These are phyloP conservation scores for Sarcoramphus papa DNA, from an alignment of 2,797 vertebrate genomes.

Conservation along the genomic window DNA sequence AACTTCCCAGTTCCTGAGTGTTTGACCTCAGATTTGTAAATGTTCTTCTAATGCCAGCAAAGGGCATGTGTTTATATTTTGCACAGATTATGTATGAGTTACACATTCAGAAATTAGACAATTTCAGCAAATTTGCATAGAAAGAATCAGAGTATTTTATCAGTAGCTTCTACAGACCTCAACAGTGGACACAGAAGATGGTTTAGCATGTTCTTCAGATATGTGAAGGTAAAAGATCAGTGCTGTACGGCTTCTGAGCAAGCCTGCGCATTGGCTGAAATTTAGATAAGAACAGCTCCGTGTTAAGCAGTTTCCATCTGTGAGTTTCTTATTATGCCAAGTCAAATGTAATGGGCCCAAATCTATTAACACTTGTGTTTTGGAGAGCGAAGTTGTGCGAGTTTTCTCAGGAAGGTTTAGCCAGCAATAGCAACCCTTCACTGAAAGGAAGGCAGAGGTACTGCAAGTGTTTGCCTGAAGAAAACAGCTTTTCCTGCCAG, in stretches of 20 bases:
- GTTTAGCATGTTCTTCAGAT: constrained; percentile 72
- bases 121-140: neutral
- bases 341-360: neutral
- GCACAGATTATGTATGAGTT: neutral
- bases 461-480: neutral
- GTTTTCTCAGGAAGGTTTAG: neutral
- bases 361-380: neutral
- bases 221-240: constrained; percentile 68
- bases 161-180: constrained; percentile 60
- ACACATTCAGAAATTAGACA: neutral
- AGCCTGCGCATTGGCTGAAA: constrained; percentile 72
- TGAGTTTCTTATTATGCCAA: neutral
- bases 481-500: neutral
- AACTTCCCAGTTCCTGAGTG: neutral
- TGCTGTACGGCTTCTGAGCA: constrained; percentile 76
- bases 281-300: neutral
- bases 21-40: neutral
- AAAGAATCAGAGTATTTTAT: neutral
- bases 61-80: neutral
- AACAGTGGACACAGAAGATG: constrained; percentile 72
- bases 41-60: neutral
- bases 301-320: neutral
- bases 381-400: neutral
- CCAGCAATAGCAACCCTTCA: neutral
- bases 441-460: neutral